phyloP scores from a whole-genome alignment of 2,797 vertebrate species.

The Anisognathus igniventris region DNA sequence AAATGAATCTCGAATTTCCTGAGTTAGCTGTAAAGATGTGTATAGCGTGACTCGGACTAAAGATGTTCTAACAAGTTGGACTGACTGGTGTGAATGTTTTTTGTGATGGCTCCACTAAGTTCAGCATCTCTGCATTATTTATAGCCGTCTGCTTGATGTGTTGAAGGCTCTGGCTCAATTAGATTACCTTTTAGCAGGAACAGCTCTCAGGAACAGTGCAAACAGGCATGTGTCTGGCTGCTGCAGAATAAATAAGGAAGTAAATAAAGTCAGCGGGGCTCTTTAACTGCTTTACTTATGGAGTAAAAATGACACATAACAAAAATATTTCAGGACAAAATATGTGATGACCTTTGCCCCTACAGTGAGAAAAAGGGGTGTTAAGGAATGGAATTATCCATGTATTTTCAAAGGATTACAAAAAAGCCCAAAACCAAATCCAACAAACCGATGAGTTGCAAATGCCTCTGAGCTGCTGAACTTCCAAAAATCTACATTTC shows the following conservation, averaged over 20 bases:
- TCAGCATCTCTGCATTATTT: slow-evolving; percentile 39
- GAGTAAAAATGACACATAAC: background rate
- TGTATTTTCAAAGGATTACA: background rate
- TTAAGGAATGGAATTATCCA: background rate
- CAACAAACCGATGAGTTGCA: background rate
- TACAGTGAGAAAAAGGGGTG: background rate
- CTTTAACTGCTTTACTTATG: background rate
- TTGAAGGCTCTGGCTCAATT: slow-evolving; percentile 24
- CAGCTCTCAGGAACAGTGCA: slow-evolving; percentile 6
- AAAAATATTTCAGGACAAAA: background rate
- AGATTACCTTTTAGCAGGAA: slow-evolving; percentile 38
- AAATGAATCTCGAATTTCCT: background rate
- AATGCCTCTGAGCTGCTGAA: background rate
- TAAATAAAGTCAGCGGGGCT: background rate
- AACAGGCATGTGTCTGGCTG: background rate
- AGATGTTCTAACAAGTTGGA: background rate
- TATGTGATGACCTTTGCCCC: background rate
- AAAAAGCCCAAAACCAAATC: fast-evolving
- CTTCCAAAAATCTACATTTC: background rate
- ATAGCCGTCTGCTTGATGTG: slow-evolving; percentile 23
- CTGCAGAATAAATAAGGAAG: background rate
- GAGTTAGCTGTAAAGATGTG: background rate
- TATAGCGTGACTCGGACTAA: background rate
- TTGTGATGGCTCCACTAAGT: background rate
- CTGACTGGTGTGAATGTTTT: background rate